phyloP scores from a whole-genome alignment of 2,797 vertebrate genomes.

The Octomys mimax region DNA sequence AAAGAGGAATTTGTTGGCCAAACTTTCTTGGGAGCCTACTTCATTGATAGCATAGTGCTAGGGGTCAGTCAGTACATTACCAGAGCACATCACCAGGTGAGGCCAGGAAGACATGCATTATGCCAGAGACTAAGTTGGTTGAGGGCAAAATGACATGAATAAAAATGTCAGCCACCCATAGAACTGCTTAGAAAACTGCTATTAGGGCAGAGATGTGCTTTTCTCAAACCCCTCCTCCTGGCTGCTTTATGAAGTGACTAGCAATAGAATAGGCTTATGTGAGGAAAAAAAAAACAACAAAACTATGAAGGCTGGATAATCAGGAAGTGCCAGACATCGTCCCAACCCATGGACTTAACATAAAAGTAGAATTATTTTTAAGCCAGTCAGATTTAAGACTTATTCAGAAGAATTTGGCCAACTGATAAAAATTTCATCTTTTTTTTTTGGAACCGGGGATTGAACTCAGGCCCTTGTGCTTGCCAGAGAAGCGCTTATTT shows the following conservation, averaged over 20 bases:
- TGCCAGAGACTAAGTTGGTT: not conserved
- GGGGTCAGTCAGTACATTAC: not conserved
- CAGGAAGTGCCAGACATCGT: not conserved
- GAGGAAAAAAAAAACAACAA: not conserved
- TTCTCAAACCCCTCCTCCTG: not conserved
- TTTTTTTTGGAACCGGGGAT: too few relatives aligned
- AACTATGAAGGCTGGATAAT: not conserved
- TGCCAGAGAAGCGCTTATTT: too few relatives aligned
- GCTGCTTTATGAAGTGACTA: not conserved
- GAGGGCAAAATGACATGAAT: not conserved
- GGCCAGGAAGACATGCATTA: not conserved
- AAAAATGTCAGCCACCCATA: not conserved
- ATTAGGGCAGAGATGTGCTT: not conserved
- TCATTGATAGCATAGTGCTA: not conserved
- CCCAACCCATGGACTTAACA: not conserved
- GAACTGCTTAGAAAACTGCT: slow-evolving; percentile 6
- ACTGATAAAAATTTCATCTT: not conserved
- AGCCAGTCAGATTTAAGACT: slow-evolving; percentile 15
- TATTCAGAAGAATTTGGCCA: not conserved
- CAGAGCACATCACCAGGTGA: not conserved
- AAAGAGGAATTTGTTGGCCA: not conserved
- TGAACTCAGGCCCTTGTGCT: too few relatives aligned
- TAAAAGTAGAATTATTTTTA: not conserved
- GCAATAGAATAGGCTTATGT: not conserved
- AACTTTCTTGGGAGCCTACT: slow-evolving; percentile 11